These are phyloP conservation scores for Gadopsis marmoratus DNA, from an alignment of 2,797 vertebrate genomes.

Conservation along the genomic window DNA sequence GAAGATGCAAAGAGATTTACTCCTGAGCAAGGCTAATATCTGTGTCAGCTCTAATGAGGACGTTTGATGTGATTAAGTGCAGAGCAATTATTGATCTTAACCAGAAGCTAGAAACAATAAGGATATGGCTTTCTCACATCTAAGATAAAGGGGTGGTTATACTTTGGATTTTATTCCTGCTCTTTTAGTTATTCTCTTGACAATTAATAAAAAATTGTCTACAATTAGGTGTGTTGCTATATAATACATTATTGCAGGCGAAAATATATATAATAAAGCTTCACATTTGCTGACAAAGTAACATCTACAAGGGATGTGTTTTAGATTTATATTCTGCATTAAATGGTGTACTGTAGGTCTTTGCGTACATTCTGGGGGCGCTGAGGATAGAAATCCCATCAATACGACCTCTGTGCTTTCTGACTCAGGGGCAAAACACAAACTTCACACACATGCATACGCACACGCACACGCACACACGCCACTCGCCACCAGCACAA, in stretches of 20 bases:
- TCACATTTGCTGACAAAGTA: slow-evolving; percentile 7
- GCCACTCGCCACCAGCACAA: slow-evolving; percentile 22
- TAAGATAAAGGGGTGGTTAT: slow-evolving; percentile 23
- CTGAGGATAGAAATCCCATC: slow-evolving; percentile 44
- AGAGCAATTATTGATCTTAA: slow-evolving; percentile 76
- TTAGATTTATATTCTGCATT: background rate
- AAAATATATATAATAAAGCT: background rate
- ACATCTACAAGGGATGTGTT: background rate
- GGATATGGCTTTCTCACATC: slow-evolving; percentile 3
- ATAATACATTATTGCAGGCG: background rate
- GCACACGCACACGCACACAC: background rate
- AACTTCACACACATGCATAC: slow-evolving; percentile 11
- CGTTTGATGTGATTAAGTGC: slow-evolving; percentile 79
- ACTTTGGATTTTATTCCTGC: background rate
- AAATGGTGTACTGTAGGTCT: slow-evolving; percentile 11
- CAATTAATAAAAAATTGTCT: slow-evolving; percentile 1
- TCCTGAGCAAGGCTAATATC: slow-evolving; percentile 33
- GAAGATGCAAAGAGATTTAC: slow-evolving; percentile 36
- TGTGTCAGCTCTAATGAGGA: slow-evolving; percentile 65
- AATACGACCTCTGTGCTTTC: slow-evolving; percentile 20
- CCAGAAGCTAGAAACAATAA: slow-evolving; percentile 45
- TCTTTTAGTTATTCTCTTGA: background rate
- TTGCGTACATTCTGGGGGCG: slow-evolving; percentile 24
- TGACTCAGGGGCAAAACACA: slow-evolving; percentile 40
- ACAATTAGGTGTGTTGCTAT: background rate